A percentile compares a stretch with the other conserved stretches of the same genome.
Evolutionary conservation across 1,140 invertebrate species (phyloP).

Genomic region (Tetramorium parvispinum): DNA sequence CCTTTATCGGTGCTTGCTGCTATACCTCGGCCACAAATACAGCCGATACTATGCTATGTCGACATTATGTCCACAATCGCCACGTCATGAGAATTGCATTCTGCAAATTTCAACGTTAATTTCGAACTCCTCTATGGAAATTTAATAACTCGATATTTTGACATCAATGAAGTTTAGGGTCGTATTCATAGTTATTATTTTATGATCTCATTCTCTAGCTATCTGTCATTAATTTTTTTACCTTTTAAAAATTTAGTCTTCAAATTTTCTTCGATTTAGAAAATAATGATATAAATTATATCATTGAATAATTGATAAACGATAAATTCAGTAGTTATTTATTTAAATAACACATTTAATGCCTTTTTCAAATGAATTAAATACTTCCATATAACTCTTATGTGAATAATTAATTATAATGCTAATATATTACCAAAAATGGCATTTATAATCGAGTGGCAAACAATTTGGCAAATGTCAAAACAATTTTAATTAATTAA

Average conservation of each 20-base stretch:
- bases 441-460: not conserved
- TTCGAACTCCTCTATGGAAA: slow-evolving; percentile 24
- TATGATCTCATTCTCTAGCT: not conserved
- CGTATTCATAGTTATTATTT: slow-evolving; percentile 23
- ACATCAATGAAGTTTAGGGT: slow-evolving; percentile 12
- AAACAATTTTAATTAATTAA: not conserved
- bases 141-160: slow-evolving; percentile 5
- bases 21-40: slow-evolving; percentile 84
- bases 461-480: not conserved
- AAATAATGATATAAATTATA: not conserved
- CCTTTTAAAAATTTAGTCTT: not conserved
- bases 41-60: slow-evolving; percentile 83
- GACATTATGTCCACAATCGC: slow-evolving; percentile 76
- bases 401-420: not conserved
- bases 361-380: not conserved
- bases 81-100: slow-evolving; percentile 79
- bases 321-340: no score
- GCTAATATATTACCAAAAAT: not conserved
- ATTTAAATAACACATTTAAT: not conserved
- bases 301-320: not conserved
- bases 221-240: not conserved
- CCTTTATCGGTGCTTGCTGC: slow-evolving; percentile 84
- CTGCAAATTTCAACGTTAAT: slow-evolving; percentile 76
- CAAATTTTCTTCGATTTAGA: not conserved
- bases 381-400: not conserved